Conservation (phyloP, 2,797 vertebrate genomes). For the Enteromius paludinosus region DNA sequence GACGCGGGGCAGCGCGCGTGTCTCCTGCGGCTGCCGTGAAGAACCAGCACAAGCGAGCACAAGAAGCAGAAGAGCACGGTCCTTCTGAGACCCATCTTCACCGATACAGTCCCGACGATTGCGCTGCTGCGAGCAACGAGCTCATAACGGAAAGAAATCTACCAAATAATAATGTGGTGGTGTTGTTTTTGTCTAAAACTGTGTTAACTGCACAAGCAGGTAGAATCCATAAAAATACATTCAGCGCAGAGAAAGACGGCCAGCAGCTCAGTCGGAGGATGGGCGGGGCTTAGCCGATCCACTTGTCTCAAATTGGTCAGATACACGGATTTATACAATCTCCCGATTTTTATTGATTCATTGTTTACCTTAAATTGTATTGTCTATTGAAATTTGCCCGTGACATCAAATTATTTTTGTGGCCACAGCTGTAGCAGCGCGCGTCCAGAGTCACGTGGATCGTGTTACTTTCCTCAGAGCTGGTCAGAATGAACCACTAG, state of each 20-base stretch:
- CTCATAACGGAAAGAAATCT: not conserved
- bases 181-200: not conserved
- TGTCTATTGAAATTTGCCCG: not conserved
- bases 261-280: not conserved
- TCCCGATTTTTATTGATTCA: not conserved
- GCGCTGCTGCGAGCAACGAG: not conserved
- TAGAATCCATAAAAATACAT: not conserved
- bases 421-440: not conserved
- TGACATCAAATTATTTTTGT: not conserved
- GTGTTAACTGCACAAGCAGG: not conserved
- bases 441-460: not conserved
- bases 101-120: not conserved
- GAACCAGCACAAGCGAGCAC: constrained; percentile 63
- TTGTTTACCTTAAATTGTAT: not conserved
- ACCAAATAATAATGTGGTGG: not conserved
- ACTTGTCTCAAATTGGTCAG: no score
- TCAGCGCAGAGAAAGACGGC: not conserved
- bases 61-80: not conserved
- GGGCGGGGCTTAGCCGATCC: not conserved
- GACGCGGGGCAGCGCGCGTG: constrained; percentile 88
- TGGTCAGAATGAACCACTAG: not conserved
- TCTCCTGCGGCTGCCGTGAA: constrained; percentile 84
- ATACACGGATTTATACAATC: not conserved
- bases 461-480: not conserved
- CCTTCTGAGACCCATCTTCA: constrained; percentile 14